Evolutionary conservation across 1,140 invertebrate species (phyloP).

Genomic region (Hycleus cichorii): DNA sequence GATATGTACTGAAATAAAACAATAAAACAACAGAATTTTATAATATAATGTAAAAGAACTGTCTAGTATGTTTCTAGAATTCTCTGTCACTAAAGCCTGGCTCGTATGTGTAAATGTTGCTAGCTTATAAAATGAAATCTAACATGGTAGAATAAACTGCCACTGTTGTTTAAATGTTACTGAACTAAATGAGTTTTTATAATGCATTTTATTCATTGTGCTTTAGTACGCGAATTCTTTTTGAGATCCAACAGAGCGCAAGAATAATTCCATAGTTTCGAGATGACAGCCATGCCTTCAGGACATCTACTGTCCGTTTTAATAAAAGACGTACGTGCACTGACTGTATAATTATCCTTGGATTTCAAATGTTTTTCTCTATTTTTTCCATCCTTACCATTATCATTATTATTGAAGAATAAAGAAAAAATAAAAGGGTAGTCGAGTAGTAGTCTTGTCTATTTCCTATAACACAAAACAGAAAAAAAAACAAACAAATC

Average conservation of each 20-base stretch:
- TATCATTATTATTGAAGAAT: too few relatives aligned
- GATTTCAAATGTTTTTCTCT: not conserved
- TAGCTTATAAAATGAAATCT: not conserved
- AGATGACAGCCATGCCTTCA: conserved; percentile 22
- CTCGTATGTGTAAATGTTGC: not conserved
- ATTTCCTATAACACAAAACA: too few relatives aligned
- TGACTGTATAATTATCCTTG: conserved; percentile 7
- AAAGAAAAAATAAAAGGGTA: too few relatives aligned
- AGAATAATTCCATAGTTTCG: conserved; percentile 25
- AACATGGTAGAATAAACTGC: conserved; percentile 7
- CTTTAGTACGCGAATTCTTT: conserved; percentile 24
- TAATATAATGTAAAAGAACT: too few relatives aligned
- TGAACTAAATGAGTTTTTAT: conserved; percentile 20
- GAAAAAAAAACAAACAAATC: too few relatives aligned
- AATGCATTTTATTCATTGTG: conserved; percentile 21
- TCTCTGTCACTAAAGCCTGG: too few relatives aligned
- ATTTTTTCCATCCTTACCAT: conserved; percentile 2
- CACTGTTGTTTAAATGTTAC: conserved; percentile 1
- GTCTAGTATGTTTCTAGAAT: too few relatives aligned
- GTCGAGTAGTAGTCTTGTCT: too few relatives aligned
- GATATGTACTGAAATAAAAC: not conserved
- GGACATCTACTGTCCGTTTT: conserved; percentile 21
- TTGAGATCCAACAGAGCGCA: conserved; percentile 18
- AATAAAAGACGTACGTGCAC: conserved; percentile 14
- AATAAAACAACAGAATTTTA: not conserved